A percentile compares a stretch with the other conserved stretches of the same genome.
These are phyloP conservation scores for Centropus bengalensis DNA, from an alignment of 2,113 vertebrate genomes.

Conservation along the genomic window DNA sequence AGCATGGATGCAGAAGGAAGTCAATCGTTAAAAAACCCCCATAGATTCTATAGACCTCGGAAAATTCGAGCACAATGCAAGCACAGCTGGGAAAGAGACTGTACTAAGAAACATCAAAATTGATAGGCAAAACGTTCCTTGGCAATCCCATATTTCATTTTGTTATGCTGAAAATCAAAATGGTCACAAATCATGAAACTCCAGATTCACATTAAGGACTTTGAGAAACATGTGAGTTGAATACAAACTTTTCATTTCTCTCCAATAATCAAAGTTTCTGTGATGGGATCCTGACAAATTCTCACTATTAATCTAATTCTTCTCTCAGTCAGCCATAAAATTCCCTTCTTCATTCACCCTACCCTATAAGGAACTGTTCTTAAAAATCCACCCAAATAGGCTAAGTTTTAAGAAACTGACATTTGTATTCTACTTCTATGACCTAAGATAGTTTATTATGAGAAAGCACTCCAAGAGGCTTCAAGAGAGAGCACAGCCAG, in stretches of 20 bases:
- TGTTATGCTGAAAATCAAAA: background rate
- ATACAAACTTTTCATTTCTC: background rate
- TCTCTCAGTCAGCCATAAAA: background rate
- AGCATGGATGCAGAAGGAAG: background rate
- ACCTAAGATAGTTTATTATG: too few relatives aligned
- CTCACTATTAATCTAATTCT: background rate
- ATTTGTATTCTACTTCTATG: background rate
- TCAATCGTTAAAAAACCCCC: background rate
- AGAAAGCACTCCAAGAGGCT: background rate
- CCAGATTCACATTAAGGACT: background rate
- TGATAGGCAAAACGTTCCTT: background rate
- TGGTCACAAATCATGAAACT: background rate
- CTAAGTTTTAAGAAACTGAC: background rate
- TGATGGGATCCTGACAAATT: background rate
- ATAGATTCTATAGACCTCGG: background rate
- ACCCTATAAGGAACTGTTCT: accelerated
- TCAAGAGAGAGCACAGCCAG: background rate
- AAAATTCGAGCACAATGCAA: background rate
- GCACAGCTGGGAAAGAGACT: background rate
- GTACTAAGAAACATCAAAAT: background rate
- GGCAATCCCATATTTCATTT: background rate
- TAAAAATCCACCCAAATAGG: background rate
- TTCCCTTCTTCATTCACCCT: background rate
- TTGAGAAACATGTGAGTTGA: background rate
- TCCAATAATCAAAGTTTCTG: background rate